phyloP scores from a whole-genome alignment of 2,113 vertebrate genomes.

The Callionymus lyra region DNA sequence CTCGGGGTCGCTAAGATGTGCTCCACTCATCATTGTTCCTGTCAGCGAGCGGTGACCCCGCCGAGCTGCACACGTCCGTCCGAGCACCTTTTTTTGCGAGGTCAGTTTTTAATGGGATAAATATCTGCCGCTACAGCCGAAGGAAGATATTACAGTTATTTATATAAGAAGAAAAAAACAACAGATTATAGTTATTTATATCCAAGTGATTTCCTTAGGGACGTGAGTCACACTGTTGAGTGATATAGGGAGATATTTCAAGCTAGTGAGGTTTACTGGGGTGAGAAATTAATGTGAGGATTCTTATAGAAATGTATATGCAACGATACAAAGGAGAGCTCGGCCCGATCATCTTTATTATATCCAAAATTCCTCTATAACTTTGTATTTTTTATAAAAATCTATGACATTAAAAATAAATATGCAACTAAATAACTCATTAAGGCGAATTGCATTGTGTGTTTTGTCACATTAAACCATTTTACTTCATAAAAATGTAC shows the following conservation, averaged over 20 bases:
- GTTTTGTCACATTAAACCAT: no score
- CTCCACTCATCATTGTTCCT: slow-evolving; percentile 19
- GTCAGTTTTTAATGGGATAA: slow-evolving; percentile 44
- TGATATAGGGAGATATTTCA: slow-evolving; percentile 42
- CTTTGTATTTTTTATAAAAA: no score
- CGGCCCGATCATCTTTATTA: no score
- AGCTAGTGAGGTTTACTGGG: no score
- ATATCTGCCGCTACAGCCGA: slow-evolving; percentile 38
- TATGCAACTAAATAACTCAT: no score
- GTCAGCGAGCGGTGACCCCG: slow-evolving; percentile 21
- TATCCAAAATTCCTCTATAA: no score
- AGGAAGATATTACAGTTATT: slow-evolving; percentile 51
- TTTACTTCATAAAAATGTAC: no score
- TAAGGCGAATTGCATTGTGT: no score
- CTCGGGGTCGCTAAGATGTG: slow-evolving; percentile 3
- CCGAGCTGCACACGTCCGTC: slow-evolving; percentile 26
- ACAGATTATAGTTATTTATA: slow-evolving; percentile 59
- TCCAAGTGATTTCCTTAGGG: slow-evolving; percentile 50
- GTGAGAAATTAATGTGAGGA: no score
- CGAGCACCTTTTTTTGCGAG: slow-evolving; percentile 32
- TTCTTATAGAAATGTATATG: no score
- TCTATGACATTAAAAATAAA: no score
- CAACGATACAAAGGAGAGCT: no score
- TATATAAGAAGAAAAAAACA: slow-evolving; percentile 43
- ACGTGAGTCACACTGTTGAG: slow-evolving; percentile 52